Percentiles rank a stretch among this genome's conserved stretches.
Evolutionary conservation across 2,113 vertebrate genomes (phyloP).

Genomic region (Atlantisia rogersi): DNA sequence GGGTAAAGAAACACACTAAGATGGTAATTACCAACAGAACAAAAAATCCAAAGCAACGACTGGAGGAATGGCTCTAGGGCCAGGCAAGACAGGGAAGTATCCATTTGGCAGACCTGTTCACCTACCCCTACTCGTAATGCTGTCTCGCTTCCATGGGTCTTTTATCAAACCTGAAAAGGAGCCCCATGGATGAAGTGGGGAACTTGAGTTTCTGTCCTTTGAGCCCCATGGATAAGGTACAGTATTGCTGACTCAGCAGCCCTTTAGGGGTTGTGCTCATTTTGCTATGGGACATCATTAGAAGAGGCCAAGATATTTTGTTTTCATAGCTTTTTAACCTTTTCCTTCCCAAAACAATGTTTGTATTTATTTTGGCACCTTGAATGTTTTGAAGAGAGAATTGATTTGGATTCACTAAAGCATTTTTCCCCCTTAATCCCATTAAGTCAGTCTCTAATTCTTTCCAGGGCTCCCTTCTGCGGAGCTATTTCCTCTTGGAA

Average conservation of each 20-base stretch:
- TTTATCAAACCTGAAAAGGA: not conserved
- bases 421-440: conserved; percentile 68
- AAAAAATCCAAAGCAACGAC: not conserved
- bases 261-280: not conserved
- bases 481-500: conserved; percentile 75
- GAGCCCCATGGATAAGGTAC: not conserved
- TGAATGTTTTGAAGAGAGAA: conserved; percentile 10
- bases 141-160: not conserved
- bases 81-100: not conserved
- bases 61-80: not conserved
- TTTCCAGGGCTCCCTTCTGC: conserved; percentile 73
- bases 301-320: conserved; percentile 40
- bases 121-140: not conserved
- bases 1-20: not conserved
- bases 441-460: conserved; percentile 72
- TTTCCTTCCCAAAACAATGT: conserved; percentile 70
- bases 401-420: conserved; percentile 59
- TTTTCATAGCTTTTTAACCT: conserved; percentile 76
- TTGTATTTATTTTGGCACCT: conserved; percentile 67
- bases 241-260: not conserved
- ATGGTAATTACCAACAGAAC: not conserved
- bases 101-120: not conserved
- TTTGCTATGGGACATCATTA: conserved; percentile 30
- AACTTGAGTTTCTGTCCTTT: not conserved
- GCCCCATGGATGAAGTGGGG: not conserved